phyloP scores from a whole-genome alignment of 2,113 vertebrate species.

The Grallaria varia region DNA sequence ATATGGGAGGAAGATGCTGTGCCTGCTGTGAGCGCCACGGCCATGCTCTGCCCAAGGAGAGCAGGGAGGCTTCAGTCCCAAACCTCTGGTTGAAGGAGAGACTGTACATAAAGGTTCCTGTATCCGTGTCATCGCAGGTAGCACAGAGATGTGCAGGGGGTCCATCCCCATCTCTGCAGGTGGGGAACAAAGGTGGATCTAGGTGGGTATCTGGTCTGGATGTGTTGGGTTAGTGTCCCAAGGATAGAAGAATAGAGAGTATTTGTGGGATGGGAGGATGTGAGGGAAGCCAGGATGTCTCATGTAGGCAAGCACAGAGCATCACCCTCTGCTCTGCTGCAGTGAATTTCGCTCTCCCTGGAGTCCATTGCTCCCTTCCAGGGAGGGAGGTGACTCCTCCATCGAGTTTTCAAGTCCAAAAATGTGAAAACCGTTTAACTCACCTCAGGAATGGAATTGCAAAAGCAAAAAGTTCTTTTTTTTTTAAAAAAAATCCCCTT shows the following conservation, averaged over 20 bases:
- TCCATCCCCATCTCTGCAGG: not conserved
- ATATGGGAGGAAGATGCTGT: not conserved
- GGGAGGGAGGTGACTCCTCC: not conserved
- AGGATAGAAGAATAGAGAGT: not conserved
- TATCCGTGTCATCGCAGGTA: not conserved
- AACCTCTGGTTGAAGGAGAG: not conserved
- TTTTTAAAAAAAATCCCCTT: not conserved
- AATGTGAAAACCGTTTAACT: not conserved
- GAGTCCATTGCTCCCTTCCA: not conserved
- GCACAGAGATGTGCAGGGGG: not conserved
- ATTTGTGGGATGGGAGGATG: not conserved
- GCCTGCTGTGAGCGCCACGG: fast-evolving
- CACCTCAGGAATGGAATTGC: fast-evolving
- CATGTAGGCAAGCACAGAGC: no score
- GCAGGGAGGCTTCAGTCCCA: fast-evolving
- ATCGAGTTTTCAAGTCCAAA: not conserved
- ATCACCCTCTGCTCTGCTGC: not conserved
- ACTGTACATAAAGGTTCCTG: not conserved
- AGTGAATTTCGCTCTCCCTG: not conserved
- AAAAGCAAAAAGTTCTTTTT: not conserved
- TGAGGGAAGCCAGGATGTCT: not conserved
- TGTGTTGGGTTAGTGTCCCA: no score
- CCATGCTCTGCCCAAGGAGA: not conserved
- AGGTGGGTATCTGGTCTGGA: fast-evolving
- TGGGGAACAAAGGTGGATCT: not conserved